A percentile compares a stretch with the other conserved stretches of the same genome.
These are phyloP conservation scores for Acipenser oxyrinchus DNA, from an alignment of 2,797 vertebrate genomes.

Conservation along the genomic window DNA sequence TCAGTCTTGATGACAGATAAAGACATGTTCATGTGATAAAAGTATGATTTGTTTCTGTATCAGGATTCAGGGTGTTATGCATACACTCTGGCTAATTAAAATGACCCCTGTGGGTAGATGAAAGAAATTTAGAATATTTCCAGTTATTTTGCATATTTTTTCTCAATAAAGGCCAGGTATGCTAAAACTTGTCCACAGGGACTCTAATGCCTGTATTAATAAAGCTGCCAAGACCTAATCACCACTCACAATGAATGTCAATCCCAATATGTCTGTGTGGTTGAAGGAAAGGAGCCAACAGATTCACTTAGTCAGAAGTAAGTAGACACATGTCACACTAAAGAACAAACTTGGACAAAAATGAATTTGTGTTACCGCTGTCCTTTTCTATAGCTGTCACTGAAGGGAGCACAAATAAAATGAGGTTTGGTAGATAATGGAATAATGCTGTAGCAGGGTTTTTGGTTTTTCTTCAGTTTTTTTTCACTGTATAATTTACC, in stretches of 20 bases:
- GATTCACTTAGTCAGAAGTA: conserved; percentile 3
- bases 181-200: conserved; percentile 7
- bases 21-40: conserved; percentile 16
- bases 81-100: conserved; percentile 58
- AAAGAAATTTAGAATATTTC: conserved; percentile 40
- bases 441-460: background rate
- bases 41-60: conserved; percentile 19
- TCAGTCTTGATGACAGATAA: conserved; percentile 16
- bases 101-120: conserved; percentile 49
- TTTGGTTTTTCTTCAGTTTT: no score
- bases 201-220: conserved; percentile 34
- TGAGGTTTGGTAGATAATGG: background rate
- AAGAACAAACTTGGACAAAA: background rate
- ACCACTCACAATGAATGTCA: conserved; percentile 21
- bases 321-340: background rate
- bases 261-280: background rate
- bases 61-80: conserved; percentile 20
- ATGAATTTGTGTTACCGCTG: conserved; percentile 5
- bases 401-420: background rate
- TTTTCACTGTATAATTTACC: no score
- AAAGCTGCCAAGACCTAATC: conserved; percentile 28
- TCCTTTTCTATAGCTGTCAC: background rate
- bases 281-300: background rate
- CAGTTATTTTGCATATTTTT: conserved; percentile 35
- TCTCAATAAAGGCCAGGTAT: conserved; percentile 33